Base-by-base conservation (phyloP, 2,797 vertebrate genomes). In the Nothura maculosa region DNA sequence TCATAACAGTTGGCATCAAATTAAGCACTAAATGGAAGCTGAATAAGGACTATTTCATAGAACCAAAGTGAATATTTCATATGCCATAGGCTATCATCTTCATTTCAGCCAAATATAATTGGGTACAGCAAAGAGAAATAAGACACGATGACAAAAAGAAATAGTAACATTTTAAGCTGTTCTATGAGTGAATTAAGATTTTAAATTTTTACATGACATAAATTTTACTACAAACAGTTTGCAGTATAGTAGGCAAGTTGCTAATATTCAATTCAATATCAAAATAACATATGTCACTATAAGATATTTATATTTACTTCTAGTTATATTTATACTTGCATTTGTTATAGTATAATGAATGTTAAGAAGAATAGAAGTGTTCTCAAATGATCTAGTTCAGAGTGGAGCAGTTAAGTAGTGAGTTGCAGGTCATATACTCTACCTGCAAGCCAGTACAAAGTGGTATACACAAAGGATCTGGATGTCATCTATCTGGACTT, bases 361-460 rank as follows among this genome's bases (percentile, higher is more conserved):
- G 47, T 30, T 72, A 77, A 8, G 6, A 38, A 42, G 2, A 27
- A 9, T 10, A 74, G 54, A 76, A 62, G 3, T 19, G 14, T 76
- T 5, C 6, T 27, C 40, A 22, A 55, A 2, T 12, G 2, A 6
- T 74, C 18, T 34, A 10, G 5, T 8, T 75, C 30, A 28, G 13
- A 64, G 2, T 4, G 3, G 12, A n/a, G 18, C 20, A 3, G 6
- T 30, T 89, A 21, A 77, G 7, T n/a, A n/a, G n/a, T n/a, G n/a
- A n/a, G n/a, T n/a, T n/a, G n/a, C n/a, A 5, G 24, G 21, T 19
- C 3, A 0, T 10, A 0, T 10, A 45, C 3, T 73, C 12, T 57
- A 12, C 24, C 21, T 45, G n/a, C 11, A 42, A 45, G 45, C 1
- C 7, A 10, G 2, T 15, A 30, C 28, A 8, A 81, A 60, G 4